phyloP scores from a whole-genome alignment of 1,140 invertebrate genomes.

The Idris sp. region DNA sequence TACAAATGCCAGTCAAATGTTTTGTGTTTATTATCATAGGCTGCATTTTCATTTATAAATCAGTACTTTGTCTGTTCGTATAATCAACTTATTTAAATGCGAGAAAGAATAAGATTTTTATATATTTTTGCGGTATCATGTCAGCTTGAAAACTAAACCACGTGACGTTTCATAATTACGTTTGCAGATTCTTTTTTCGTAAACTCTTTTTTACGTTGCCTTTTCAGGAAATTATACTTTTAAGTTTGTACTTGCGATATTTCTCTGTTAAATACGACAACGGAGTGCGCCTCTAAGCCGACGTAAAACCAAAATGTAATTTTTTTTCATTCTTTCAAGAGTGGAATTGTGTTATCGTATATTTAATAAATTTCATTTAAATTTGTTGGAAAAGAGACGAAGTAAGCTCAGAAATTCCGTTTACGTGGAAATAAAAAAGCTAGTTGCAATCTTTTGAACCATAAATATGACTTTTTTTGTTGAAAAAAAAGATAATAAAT shows the following conservation, averaged over 20 bases:
- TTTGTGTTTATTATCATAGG: too few species aligned
- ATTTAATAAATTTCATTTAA: conserved; percentile 6
- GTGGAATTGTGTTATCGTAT: not conserved
- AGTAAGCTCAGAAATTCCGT: not conserved
- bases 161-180: conserved; percentile 41
- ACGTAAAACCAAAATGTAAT: conserved; percentile 3
- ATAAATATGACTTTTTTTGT: too few species aligned
- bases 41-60: too few species aligned
- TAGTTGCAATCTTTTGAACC: too few species aligned
- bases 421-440: not conserved
- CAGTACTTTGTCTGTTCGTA: too few species aligned
- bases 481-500: too few species aligned
- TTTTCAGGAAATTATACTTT: conserved; percentile 33
- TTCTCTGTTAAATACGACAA: conserved; percentile 20
- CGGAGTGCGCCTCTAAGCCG: not conserved
- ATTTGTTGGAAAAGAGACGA: not conserved
- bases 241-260: conserved; percentile 15
- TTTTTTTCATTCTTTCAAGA: not conserved
- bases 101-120: conserved; percentile 28
- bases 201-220: conserved; percentile 18
- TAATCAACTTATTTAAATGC: conserved; percentile 35
- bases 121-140: not conserved
- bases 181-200: conserved; percentile 34
- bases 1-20: too few species aligned
- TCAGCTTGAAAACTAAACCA: conserved; percentile 16